phyloP scores from a whole-genome alignment of 2,888 invertebrate genomes.

The Drepanosiphum platanoidis region DNA sequence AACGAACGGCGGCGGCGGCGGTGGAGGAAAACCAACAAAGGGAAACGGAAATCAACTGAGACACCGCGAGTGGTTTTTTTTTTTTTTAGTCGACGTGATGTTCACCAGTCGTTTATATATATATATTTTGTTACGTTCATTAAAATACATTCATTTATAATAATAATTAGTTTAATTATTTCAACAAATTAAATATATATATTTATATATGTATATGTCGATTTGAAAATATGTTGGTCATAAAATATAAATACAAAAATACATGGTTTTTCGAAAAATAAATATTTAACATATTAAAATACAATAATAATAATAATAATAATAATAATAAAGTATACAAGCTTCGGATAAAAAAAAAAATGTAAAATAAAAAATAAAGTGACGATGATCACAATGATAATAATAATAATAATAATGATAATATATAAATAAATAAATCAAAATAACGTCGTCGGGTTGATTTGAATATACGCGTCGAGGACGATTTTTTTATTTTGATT shows the following conservation, averaged over 20 bases:
- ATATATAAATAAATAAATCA: not conserved
- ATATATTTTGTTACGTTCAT: conserved; percentile 23
- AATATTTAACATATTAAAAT: conserved; percentile 35
- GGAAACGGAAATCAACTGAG: conserved; percentile 54
- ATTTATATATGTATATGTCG: conserved; percentile 8
- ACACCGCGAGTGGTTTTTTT: not conserved
- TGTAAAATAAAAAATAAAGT: conserved; percentile 17
- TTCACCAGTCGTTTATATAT: conserved; percentile 13
- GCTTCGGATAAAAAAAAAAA: not conserved
- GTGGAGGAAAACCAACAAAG: conserved; percentile 20
- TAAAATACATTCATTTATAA: conserved; percentile 5
- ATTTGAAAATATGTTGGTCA: conserved; percentile 30
- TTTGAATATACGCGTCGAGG: not conserved
- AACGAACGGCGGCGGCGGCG: not conserved
- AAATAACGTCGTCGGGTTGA: conserved; percentile 1
- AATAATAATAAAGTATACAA: conserved; percentile 46
- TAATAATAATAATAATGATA: conserved; percentile 21
- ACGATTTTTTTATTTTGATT: conserved; percentile 25
- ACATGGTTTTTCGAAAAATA: conserved; percentile 40
- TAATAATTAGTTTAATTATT: conserved; percentile 34
- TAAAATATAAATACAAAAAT: conserved; percentile 58
- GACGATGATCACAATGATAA: conserved; percentile 43
- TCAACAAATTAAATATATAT: conserved; percentile 36
- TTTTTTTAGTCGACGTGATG: not conserved
- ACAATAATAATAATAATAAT: conserved; percentile 29